Evolutionary conservation across 2,888 invertebrate species (phyloP).

Genomic region (Drosophila kuntzei): DNA sequence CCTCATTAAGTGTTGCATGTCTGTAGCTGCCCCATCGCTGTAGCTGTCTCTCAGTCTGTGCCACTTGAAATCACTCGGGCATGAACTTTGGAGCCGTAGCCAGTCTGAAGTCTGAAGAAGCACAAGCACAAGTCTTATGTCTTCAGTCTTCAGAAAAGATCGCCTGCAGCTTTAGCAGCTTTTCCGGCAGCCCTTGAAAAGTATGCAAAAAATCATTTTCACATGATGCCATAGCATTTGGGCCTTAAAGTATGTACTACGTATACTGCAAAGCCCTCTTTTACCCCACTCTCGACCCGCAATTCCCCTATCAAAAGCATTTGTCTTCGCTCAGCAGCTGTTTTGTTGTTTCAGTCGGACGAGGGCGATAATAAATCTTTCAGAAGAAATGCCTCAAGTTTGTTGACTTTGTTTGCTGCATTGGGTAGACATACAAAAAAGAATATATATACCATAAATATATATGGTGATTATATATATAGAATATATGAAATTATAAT

Average conservation of each 20-base stretch:
- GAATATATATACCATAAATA: conserved; percentile 3
- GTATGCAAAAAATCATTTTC: conserved; percentile 60
- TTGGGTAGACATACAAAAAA: conserved; percentile 3
- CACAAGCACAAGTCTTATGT: conserved; percentile 19
- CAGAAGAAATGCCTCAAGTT: conserved; percentile 36
- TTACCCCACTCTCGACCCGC: too few species aligned
- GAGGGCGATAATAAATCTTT: conserved; percentile 60
- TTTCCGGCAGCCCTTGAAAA: conserved; percentile 65
- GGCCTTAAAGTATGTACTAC: conserved; percentile 36
- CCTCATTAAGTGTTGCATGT: conserved; percentile 80
- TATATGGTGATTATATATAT: conserved; percentile 8
- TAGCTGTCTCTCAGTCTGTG: conserved; percentile 37
- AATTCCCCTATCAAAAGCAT: conserved; percentile 36
- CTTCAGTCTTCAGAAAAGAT: conserved; percentile 29
- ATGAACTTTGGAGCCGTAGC: conserved; percentile 71
- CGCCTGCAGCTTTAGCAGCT: conserved; percentile 44
- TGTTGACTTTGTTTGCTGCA: conserved; percentile 50
- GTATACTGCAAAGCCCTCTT: neutral
- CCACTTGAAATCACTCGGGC: conserved; percentile 74
- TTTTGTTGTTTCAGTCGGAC: conserved; percentile 29
- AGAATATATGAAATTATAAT: conserved; percentile 38
- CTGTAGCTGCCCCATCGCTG: conserved; percentile 44
- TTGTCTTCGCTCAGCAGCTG: conserved; percentile 56
- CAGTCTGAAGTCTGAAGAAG: conserved; percentile 47
- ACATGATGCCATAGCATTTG: conserved; percentile 61